Conservation (phyloP, 2,888 invertebrate genomes). For the Drosophila atripex region DNA sequence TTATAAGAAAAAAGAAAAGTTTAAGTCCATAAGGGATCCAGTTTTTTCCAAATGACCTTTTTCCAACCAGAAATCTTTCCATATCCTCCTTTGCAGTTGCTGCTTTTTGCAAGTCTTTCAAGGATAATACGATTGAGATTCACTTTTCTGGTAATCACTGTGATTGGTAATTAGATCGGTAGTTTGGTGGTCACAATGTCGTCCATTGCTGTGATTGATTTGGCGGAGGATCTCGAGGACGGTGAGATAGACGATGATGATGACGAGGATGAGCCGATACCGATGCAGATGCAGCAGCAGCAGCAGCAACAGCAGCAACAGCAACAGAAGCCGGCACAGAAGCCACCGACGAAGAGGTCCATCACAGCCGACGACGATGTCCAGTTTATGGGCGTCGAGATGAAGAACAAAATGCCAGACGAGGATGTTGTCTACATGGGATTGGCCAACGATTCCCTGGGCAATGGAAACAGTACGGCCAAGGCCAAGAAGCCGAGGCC, state of each 20-base stretch:
- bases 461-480: constrained; percentile 53
- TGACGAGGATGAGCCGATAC: constrained; percentile 80
- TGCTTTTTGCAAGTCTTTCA: neutral
- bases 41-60: constrained; percentile 1
- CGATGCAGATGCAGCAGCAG: constrained; percentile 34
- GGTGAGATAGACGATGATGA: constrained; percentile 91
- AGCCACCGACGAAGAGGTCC: constrained; percentile 5
- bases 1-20: neutral
- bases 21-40: neutral
- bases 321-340: no score
- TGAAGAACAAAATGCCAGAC: constrained; percentile 27
- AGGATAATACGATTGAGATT: neutral
- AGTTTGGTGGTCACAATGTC: constrained; percentile 43
- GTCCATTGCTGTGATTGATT: constrained; percentile 45
- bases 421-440: constrained; percentile 63
- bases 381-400: constrained; percentile 48
- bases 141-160: neutral
- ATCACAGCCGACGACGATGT: constrained; percentile 45
- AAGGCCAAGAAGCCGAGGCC: constrained; percentile 84
- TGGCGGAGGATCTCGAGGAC: constrained; percentile 91
- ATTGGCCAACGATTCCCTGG: constrained; percentile 15
- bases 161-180: neutral
- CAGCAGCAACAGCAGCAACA: constrained; percentile 10
- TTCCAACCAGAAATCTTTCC: neutral
- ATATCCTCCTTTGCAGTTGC: constrained; percentile 1